Evolutionary conservation across 2,113 vertebrate species (phyloP), one percentile per base, ranked within the genome.

Genomic region (Ceratotherium simum): DNA sequence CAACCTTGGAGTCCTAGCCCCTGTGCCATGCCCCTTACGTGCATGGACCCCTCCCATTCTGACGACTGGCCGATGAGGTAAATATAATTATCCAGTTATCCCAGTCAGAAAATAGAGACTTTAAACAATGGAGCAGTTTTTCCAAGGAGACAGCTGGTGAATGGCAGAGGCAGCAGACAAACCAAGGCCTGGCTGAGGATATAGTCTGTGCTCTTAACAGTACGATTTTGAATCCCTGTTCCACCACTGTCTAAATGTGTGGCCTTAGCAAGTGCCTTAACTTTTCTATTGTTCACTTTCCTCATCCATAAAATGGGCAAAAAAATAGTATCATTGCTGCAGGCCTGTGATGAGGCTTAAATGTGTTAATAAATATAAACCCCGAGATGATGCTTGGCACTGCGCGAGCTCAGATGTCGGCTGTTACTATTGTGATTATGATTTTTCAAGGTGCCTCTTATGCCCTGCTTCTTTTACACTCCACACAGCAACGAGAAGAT

Each of bases 351-450:
- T 48, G 79, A 86, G 36, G 27, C 2, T 33, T 29, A 46, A 56
- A 16, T 33, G 36, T 72, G 18, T 70, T 70, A 69, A 60, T 12
- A 33, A 54, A 4, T 60, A 46, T 7, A 27, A 64, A 39, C 7
- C 48, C 25, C 1, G 11, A 6, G 18, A 27, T 42, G 65, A 64
- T 82, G 36, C 6, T 17, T 23, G 48, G 31, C 16, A 11, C 17
- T 4, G 12, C 7, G 8, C 0, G 2, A 81, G 31, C 33, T 65
- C n/a, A 5, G 51, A 70, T 29, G 5, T 29, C 31, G 78, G 5
- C 21, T 58, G 0, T 16, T 56, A 6, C 31, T n/a, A 9, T 20
- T 0, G 8, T 9, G n/a, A 39, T 7, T 33, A 2, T 51, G 6
- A 36, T 10, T 23, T 39, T 18, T 82, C 39, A 3, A 9, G 3